These are phyloP conservation scores for Lumbricus terrestris DNA, from an alignment of 2,888 invertebrate species.

Conservation along the genomic window DNA sequence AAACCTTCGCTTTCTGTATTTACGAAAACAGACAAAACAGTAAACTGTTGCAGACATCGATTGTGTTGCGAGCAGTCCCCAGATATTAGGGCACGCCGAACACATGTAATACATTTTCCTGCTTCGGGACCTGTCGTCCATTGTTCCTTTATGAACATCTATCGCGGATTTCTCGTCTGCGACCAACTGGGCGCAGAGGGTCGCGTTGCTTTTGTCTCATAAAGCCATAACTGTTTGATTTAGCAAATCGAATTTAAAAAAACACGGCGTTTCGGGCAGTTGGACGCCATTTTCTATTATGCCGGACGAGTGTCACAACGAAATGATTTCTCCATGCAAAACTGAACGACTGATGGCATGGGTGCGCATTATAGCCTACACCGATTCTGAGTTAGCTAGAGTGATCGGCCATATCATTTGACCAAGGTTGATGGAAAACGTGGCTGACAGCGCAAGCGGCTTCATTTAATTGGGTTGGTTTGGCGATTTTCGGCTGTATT, in stretches of 20 bases:
- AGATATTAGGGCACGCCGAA: not conserved
- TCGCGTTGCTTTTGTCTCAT: not conserved
- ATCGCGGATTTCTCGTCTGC: not conserved
- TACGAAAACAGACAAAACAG: not conserved
- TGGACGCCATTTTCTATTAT: slow-evolving; percentile 3
- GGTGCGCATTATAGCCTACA: too few relatives aligned
- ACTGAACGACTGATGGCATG: not conserved
- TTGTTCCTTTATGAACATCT: not conserved
- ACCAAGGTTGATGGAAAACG: too few relatives aligned
- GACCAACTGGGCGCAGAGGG: not conserved
- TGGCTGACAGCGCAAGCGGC: too few relatives aligned
- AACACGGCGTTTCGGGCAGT: not conserved
- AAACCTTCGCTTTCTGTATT: not conserved
- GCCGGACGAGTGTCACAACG: not conserved
- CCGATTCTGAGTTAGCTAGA: too few relatives aligned
- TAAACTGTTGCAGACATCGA: not conserved
- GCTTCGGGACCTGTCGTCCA: not conserved
- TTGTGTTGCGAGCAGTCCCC: not conserved
- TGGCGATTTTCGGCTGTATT: too few relatives aligned
- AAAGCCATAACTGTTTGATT: not conserved
- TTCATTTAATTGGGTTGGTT: too few relatives aligned
- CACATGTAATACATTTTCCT: not conserved
- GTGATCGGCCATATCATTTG: too few relatives aligned
- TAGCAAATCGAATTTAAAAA: not conserved
- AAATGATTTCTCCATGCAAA: not conserved